phyloP scores from a whole-genome alignment of 1,140 invertebrate species.

The Choristoneura fumiferana region DNA sequence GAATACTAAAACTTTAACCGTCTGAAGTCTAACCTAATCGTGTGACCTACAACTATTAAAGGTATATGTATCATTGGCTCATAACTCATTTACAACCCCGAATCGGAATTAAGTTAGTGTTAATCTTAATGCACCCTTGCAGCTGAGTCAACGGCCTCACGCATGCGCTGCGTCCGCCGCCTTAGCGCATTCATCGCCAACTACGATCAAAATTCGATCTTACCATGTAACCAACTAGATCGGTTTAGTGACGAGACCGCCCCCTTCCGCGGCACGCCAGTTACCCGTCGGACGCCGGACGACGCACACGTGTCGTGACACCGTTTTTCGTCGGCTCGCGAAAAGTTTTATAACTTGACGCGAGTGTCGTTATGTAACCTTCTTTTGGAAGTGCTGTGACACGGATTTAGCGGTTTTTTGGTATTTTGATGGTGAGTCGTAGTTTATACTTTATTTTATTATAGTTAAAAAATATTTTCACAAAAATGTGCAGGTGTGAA shows the following conservation, averaged over 20 bases:
- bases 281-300: constrained; percentile 39
- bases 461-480: too few relatives aligned
- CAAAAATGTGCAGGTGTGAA: too few relatives aligned
- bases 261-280: constrained; percentile 33
- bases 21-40: too few relatives aligned
- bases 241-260: constrained; percentile 24
- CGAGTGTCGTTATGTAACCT: constrained; percentile 21
- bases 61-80: too few relatives aligned
- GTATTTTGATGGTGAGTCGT: neutral
- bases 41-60: too few relatives aligned
- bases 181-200: constrained; percentile 55
- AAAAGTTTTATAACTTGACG: constrained; percentile 55
- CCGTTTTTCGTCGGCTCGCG: constrained; percentile 33
- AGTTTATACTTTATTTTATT: too few relatives aligned
- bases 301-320: constrained; percentile 24
- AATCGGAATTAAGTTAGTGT: constrained; percentile 19
- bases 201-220: constrained; percentile 75
- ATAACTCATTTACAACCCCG: constrained; percentile 7
- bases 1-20: too few relatives aligned
- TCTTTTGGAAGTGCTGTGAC: neutral
- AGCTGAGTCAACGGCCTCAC: constrained; percentile 57
- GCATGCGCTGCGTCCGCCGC: constrained; percentile 50
- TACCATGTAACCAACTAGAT: constrained; percentile 67
- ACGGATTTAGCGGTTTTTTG: constrained; percentile 15
- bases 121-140: constrained; percentile 34